Evolutionary conservation across 2,797 vertebrate species (phyloP).

Genomic region (Distichodus sexfasciatus): DNA sequence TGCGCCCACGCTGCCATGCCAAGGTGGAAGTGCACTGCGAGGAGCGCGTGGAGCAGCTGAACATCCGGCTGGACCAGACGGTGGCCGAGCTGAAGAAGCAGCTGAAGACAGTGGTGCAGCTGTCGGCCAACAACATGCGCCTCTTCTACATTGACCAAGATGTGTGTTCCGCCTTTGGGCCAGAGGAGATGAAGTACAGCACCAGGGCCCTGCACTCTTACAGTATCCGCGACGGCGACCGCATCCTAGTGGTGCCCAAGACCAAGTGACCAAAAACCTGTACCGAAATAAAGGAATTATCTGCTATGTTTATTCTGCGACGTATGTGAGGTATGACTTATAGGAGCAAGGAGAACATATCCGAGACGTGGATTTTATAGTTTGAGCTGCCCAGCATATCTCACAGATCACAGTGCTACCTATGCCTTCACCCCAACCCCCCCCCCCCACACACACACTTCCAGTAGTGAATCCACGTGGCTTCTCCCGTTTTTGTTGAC

Average conservation of each 20-base stretch:
- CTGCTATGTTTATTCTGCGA: conserved; percentile 35
- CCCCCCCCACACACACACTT: conserved; percentile 26
- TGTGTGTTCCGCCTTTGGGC: conserved; percentile 80
- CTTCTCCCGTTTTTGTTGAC: conserved; percentile 16
- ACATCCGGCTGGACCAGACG: conserved; percentile 92
- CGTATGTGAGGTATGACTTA: conserved; percentile 41
- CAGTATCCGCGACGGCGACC: conserved; percentile 92
- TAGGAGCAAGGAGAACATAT: conserved; percentile 40
- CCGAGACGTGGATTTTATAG: conserved; percentile 31
- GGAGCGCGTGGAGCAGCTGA: conserved; percentile 89
- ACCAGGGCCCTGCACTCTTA: conserved; percentile 90
- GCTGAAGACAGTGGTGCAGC: conserved; percentile 84
- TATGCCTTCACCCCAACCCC: no score
- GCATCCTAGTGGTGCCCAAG: conserved; percentile 92
- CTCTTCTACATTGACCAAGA: conserved; percentile 93
- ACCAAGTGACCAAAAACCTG: conserved; percentile 59
- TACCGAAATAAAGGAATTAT: conserved; percentile 25
- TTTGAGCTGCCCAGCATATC: conserved; percentile 22
- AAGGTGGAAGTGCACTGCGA: conserved; percentile 94
- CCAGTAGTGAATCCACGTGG: conserved; percentile 16
- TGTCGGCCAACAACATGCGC: conserved; percentile 89
- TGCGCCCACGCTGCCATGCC: conserved; percentile 88
- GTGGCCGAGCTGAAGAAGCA: conserved; percentile 94
- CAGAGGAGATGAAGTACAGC: conserved; percentile 94
- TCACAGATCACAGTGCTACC: conserved; percentile 28